Evolutionary conservation across 2,888 invertebrate genomes (phyloP), one percentile per base, ranked within the genome.

Genomic region (Allygus modestus): DNA sequence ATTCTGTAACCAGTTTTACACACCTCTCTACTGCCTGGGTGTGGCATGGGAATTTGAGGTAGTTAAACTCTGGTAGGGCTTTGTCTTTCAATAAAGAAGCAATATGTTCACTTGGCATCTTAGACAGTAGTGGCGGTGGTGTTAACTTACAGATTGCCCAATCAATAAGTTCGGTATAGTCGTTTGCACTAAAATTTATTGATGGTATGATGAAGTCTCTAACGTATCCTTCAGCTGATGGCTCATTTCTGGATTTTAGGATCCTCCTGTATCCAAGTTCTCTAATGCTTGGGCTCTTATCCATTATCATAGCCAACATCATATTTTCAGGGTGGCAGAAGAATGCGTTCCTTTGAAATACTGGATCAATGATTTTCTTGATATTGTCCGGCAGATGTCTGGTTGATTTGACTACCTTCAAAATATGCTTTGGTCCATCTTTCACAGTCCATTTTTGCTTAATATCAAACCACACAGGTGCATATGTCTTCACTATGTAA

Each of bases 131-230:
- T 65, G 71, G 83, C 20, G 85, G 79, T 41, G 46, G 71, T 31
- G 73, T 77, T 20, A 85, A 31, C 41, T 79, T 58, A 43, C 75
- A 26, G 33, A 33, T 69, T 31, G 33, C 9, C 41, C 81, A 81
- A 69, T 84, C 46, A 71, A 71, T 71, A 4, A 83, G 71, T 37
- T 83, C 33, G 20, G 69, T 7, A 41, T 79, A 84, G 17, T 46
- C 46, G 46, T 11, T 15, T 11, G 46, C 46, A 11, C 17, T 11
- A 17, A 46, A 46, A 46, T 46, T 46, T 4, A 46, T 46, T 17
- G 12, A 15, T 17, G 46, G 46, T 11, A 17, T 11, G 17, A 46
- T 17, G 46, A 46, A 46, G 17, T 46, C 17, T 46, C 46, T 46
- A 46, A 46, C 46, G 46, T 15, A 11, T 46, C 17, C 46, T 71